These are phyloP conservation scores for Agrenia bidenticulata DNA, from an alignment of 2,888 invertebrate genomes.

Conservation along the genomic window DNA sequence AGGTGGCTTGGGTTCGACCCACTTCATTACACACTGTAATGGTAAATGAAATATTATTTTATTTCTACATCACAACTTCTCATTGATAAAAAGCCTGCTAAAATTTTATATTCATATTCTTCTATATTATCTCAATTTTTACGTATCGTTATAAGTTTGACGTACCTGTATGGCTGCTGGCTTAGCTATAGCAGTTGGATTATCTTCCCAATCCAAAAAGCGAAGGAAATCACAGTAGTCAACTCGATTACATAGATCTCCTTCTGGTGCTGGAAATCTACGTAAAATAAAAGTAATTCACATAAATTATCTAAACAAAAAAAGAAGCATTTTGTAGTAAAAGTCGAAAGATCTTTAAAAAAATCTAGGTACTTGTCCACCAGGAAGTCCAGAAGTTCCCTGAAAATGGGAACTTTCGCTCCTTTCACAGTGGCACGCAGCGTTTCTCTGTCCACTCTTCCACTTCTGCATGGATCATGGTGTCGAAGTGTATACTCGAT, in stretches of 20 bases:
- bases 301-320: too few relatives aligned
- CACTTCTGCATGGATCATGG: constrained; percentile 62
- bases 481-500: constrained; percentile 63
- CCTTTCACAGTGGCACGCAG: constrained; percentile 69
- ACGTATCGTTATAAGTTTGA: too few relatives aligned
- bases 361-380: constrained; percentile 62
- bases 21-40: constrained; percentile 43
- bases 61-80: too few relatives aligned
- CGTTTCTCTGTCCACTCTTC: constrained; percentile 63
- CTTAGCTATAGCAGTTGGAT: constrained; percentile 59
- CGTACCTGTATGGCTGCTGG: constrained; percentile 60
- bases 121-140: too few relatives aligned
- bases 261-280: constrained; percentile 44
- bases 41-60: too few relatives aligned
- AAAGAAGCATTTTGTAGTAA: not conserved
- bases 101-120: too few relatives aligned
- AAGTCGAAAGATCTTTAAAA: not conserved
- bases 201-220: constrained; percentile 69
- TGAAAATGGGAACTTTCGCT: constrained; percentile 68
- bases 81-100: too few relatives aligned
- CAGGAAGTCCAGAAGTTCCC: constrained; percentile 69
- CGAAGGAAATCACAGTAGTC: constrained; percentile 68
- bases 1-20: constrained; percentile 48
- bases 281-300: not conserved
- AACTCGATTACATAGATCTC: constrained; percentile 55